phyloP scores from a whole-genome alignment of 2,113 vertebrate genomes.

The Grammomys surdaster region DNA sequence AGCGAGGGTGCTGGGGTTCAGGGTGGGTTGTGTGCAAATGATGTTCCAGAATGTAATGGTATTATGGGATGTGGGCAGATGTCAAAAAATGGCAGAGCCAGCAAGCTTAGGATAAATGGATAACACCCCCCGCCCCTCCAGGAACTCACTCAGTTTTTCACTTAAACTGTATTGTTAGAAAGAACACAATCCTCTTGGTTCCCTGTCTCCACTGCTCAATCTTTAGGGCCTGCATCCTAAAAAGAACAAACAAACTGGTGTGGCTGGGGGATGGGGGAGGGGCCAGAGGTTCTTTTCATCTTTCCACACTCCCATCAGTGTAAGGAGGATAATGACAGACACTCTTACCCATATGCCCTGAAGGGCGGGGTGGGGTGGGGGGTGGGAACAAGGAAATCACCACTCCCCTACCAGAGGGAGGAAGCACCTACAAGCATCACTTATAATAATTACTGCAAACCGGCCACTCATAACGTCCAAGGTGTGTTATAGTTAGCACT shows the following conservation, averaged over 20 bases:
- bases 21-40: no score
- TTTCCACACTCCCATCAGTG: constrained; percentile 62
- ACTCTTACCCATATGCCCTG: background rate
- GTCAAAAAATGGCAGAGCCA: background rate
- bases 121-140: background rate
- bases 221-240: background rate
- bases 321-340: constrained; percentile 64
- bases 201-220: background rate
- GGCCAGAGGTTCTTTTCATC: background rate
- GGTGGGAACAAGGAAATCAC: background rate
- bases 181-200: background rate
- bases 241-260: background rate
- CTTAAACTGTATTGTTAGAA: background rate
- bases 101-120: background rate
- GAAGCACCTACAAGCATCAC: constrained; percentile 7
- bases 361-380: background rate
- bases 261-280: accelerated
- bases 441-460: constrained; percentile 54
- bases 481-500: background rate
- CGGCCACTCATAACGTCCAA: background rate
- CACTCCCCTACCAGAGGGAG: background rate
- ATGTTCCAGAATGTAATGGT: background rate
- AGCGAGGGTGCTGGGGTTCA: no score
- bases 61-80: background rate
- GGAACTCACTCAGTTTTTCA: background rate